Conservation (phyloP, 2,797 vertebrate species). For the Gymnocypris eckloni region DNA sequence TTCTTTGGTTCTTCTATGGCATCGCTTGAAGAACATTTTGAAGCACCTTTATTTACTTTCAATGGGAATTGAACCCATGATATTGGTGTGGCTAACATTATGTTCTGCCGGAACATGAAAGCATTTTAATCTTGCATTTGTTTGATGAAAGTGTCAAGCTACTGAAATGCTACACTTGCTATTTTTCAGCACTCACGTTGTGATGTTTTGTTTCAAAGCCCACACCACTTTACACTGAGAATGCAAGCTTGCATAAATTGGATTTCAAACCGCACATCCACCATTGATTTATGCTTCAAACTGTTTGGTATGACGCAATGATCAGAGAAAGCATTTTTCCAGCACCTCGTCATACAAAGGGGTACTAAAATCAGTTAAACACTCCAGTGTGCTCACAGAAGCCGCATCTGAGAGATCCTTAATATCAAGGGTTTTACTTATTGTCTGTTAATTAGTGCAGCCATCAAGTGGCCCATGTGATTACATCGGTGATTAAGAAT, state of each 20-base stretch:
- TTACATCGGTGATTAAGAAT: constrained; percentile 43
- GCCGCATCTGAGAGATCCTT: constrained; percentile 14
- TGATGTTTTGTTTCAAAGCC: constrained; percentile 46
- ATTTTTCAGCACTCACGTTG: not conserved
- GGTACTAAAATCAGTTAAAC: constrained; percentile 39
- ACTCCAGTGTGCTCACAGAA: constrained; percentile 21
- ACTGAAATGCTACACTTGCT: not conserved
- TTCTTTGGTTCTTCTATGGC: no score
- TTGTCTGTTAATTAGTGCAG: constrained; percentile 52
- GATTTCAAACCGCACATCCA: constrained; percentile 56
- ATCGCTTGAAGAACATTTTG: no score
- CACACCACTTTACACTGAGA: constrained; percentile 47
- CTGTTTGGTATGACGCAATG: constrained; percentile 63
- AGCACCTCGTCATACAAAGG: constrained; percentile 42
- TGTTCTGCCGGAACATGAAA: not conserved
- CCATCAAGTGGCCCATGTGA: constrained; percentile 43
- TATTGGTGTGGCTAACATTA: not conserved
- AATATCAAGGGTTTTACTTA: constrained; percentile 46
- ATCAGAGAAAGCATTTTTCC: constrained; percentile 53
- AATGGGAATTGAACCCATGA: not conserved
- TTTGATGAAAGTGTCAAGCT: constrained; percentile 7
- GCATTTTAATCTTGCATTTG: constrained; percentile 6
- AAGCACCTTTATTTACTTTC: not conserved
- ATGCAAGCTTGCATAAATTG: constrained; percentile 53
- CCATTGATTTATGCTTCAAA: constrained; percentile 50